A percentile compares a stretch with the other conserved stretches of the same genome.
Evolutionary conservation across 2,797 vertebrate genomes (phyloP).

Genomic region (Catharus ustulatus): DNA sequence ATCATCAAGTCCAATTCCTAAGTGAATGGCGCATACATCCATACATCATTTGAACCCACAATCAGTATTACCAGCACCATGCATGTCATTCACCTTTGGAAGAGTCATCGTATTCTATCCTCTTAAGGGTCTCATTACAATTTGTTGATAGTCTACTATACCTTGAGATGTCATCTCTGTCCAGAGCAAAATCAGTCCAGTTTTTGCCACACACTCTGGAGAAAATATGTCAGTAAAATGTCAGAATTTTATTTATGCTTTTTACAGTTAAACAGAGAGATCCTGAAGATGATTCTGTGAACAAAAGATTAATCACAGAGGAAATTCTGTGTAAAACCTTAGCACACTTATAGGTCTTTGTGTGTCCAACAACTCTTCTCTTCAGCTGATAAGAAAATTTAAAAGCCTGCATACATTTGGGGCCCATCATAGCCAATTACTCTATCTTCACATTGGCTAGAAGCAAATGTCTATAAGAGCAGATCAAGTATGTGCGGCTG

Average conservation of each 20-base stretch:
- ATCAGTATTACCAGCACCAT: not conserved
- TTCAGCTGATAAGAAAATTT: not conserved
- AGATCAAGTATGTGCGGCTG: not conserved
- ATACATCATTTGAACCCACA: not conserved
- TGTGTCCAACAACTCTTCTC: not conserved
- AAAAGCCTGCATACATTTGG: not conserved
- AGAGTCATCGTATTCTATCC: slow-evolving; percentile 84
- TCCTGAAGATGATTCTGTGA: not conserved
- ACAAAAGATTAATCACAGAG: not conserved
- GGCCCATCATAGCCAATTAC: not conserved
- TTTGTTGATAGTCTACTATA: slow-evolving; percentile 82
- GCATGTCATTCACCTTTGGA: slow-evolving; percentile 77
- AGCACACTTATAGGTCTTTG: not conserved
- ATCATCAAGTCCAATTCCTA: not conserved
- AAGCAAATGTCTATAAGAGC: not conserved
- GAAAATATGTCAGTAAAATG: not conserved
- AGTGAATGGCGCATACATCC: not conserved
- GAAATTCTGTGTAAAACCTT: not conserved
- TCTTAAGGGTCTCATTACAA: slow-evolving; percentile 85
- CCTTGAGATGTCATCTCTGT: slow-evolving; percentile 83
- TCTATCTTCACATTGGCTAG: not conserved
- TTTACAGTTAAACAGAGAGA: not conserved
- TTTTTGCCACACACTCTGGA: slow-evolving; percentile 83
- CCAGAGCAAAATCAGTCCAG: slow-evolving; percentile 85
- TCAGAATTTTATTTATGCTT: not conserved